Conservation (phyloP, 2,797 vertebrate genomes). For the Pelobates cultripes region DNA sequence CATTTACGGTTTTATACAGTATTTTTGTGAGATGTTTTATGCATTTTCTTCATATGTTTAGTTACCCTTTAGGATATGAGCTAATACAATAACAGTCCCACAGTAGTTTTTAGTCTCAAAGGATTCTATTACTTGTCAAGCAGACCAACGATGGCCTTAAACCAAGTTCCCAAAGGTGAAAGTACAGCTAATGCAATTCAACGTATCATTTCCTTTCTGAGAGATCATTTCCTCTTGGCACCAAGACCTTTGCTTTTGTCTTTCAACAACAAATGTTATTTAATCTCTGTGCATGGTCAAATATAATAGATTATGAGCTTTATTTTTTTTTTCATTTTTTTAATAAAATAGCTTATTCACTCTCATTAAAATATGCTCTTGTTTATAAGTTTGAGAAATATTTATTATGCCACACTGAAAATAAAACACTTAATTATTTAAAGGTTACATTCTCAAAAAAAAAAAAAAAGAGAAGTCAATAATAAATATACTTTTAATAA, state of each 20-base stretch:
- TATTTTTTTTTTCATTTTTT: slow-evolving; percentile 42
- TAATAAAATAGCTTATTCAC: slow-evolving; percentile 36
- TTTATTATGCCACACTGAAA: slow-evolving; percentile 30
- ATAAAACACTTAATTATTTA: slow-evolving; percentile 31
- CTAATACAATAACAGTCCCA: slow-evolving; percentile 40
- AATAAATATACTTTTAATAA: slow-evolving; percentile 2
- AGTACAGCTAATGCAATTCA: slow-evolving; percentile 50
- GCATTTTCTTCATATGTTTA: slow-evolving; percentile 45
- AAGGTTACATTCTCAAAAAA: slow-evolving; percentile 16
- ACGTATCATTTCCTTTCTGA: slow-evolving; percentile 59
- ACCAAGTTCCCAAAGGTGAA: slow-evolving; percentile 58
- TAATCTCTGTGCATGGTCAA: slow-evolving; percentile 51
- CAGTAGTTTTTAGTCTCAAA: slow-evolving; percentile 51
- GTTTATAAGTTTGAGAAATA: slow-evolving; percentile 14
- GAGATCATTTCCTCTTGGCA: slow-evolving; percentile 57
- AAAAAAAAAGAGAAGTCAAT: neutral
- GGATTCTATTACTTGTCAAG: slow-evolving; percentile 55
- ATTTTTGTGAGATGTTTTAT: neutral
- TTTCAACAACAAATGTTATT: slow-evolving; percentile 57
- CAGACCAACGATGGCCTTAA: slow-evolving; percentile 56
- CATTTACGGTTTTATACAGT: too few relatives aligned
- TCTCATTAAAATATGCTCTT: slow-evolving; percentile 24
- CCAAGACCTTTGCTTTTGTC: slow-evolving; percentile 55
- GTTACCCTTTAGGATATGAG: slow-evolving; percentile 41
- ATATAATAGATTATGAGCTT: slow-evolving; percentile 56